These are phyloP conservation scores for Procambarus virginalis DNA, from an alignment of 1,140 invertebrate species.

Conservation along the genomic window DNA sequence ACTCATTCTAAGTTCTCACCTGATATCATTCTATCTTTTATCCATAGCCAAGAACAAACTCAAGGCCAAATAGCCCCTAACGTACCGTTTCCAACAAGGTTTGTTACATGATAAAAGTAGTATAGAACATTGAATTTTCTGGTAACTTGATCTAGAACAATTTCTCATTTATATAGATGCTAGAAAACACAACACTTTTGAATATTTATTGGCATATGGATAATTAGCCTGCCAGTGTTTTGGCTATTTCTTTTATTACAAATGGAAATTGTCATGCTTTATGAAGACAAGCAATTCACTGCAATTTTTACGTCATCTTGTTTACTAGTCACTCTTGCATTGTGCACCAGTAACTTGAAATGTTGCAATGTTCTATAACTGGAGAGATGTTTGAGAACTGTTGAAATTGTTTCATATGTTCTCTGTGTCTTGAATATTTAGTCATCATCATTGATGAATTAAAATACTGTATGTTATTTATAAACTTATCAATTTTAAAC, in stretches of 20 bases:
- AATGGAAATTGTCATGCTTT: constrained; percentile 47
- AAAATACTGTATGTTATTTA: not conserved
- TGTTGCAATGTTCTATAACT: constrained; percentile 1
- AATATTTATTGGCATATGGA: constrained; percentile 39
- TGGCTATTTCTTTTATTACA: constrained; percentile 37
- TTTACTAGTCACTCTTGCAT: constrained; percentile 41
- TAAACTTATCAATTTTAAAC: not conserved
- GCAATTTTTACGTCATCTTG: constrained; percentile 35
- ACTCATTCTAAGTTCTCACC: constrained; percentile 1
- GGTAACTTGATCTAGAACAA: constrained; percentile 48
- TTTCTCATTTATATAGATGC: constrained; percentile 60
- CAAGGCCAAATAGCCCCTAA: constrained; percentile 68
- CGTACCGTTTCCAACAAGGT: constrained; percentile 68
- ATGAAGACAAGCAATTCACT: constrained; percentile 42
- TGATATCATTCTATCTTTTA: constrained; percentile 54
- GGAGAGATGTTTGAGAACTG: not conserved
- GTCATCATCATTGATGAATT: not conserved
- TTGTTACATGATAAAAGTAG: constrained; percentile 55
- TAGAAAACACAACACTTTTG: constrained; percentile 55
- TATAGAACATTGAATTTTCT: constrained; percentile 54
- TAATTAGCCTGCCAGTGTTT: constrained; percentile 60
- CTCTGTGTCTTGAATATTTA: not conserved
- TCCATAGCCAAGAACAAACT: constrained; percentile 69
- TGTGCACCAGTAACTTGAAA: constrained; percentile 61
- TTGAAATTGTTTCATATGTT: not conserved